Evolutionary conservation across 2,797 vertebrate genomes (phyloP).

Genomic region (Vultur gryphus): DNA sequence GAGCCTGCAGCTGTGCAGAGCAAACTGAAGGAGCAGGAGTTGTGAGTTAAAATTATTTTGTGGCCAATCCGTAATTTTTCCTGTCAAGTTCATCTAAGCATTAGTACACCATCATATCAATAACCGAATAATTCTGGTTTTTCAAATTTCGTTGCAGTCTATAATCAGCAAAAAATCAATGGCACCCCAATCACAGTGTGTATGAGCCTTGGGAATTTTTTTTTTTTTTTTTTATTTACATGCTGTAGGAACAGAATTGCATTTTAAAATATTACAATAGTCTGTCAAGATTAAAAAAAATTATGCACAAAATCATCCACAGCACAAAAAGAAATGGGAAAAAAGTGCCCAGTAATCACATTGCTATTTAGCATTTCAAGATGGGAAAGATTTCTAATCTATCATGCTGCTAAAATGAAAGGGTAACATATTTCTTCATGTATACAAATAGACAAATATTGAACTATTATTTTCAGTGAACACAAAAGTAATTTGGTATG

Average conservation of each 20-base stretch:
- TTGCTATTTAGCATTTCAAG: conserved; percentile 45
- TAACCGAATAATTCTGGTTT: neutral
- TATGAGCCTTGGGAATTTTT: neutral
- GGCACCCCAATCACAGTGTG: neutral
- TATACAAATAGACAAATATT: neutral
- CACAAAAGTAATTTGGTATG: neutral
- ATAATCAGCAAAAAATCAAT: neutral
- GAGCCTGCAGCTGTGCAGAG: neutral
- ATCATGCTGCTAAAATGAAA: conserved; percentile 33
- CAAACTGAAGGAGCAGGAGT: neutral
- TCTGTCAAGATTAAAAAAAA: neutral
- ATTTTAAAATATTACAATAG: conserved; percentile 41
- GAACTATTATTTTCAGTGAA: neutral
- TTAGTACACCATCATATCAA: neutral
- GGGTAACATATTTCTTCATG: neutral
- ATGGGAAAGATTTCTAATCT: conserved; percentile 28
- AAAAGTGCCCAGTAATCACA: conserved; percentile 3
- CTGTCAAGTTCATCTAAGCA: neutral
- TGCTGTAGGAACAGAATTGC: neutral
- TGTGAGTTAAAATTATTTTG: neutral
- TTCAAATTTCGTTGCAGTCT: neutral
- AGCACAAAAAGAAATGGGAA: conserved; percentile 39
- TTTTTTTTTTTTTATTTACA: neutral
- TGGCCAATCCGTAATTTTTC: neutral
- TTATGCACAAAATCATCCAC: neutral